phyloP scores from a whole-genome alignment of 2,113 vertebrate genomes.

The Tricholaema leucomelas region DNA sequence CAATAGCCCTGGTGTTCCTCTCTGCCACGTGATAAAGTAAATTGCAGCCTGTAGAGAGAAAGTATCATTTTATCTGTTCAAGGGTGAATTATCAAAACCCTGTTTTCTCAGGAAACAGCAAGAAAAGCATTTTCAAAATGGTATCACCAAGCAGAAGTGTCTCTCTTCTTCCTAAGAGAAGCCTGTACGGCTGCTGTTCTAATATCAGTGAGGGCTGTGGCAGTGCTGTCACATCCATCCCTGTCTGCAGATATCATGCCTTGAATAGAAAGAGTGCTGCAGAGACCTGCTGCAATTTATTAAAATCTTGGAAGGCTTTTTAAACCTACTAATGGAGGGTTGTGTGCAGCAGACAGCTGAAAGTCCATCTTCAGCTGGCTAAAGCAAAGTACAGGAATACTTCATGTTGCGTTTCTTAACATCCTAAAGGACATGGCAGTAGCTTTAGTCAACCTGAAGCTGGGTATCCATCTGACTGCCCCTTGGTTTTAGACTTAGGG shows the following conservation, averaged over 20 bases:
- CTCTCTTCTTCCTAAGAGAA: background rate
- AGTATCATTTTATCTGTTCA: background rate
- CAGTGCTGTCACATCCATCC: background rate
- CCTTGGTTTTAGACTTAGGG: rapidly evolving
- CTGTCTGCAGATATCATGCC: background rate
- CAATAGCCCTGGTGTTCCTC: background rate
- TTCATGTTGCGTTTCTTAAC: background rate
- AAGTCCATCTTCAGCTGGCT: background rate
- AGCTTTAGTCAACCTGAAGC: background rate
- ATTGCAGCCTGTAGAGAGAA: background rate
- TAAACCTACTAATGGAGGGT: background rate
- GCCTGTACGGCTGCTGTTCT: background rate
- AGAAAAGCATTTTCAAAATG: background rate
- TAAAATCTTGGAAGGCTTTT: background rate
- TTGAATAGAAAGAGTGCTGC: background rate
- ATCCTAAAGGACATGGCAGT: background rate
- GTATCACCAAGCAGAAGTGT: background rate
- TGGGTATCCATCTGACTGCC: background rate
- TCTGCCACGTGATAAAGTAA: background rate
- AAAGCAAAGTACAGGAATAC: background rate
- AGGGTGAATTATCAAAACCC: background rate
- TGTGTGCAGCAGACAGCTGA: background rate
- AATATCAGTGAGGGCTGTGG: background rate
- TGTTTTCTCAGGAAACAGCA: background rate
- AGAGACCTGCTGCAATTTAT: background rate